Conservation (phyloP, 2,888 invertebrate species). For the Neoscelio sp. region DNA sequence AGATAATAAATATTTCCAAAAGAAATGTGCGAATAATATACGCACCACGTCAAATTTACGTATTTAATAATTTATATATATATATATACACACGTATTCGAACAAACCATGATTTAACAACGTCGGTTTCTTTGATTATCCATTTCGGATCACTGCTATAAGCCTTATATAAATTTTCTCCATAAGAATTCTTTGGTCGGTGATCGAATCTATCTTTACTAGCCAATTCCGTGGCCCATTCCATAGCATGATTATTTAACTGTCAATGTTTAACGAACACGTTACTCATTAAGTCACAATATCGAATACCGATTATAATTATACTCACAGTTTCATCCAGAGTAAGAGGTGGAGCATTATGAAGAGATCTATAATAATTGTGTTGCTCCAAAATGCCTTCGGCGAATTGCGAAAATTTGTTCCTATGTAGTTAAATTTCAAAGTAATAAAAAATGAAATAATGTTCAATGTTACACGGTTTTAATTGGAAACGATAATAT, state of each 20-base stretch:
- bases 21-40: no score
- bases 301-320: no score
- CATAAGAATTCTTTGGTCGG: constrained; percentile 71
- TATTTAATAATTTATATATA: not conserved
- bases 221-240: constrained; percentile 76
- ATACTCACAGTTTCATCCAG: constrained; percentile 74
- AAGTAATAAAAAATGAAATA: no score
- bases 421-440: constrained; percentile 15
- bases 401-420: constrained; percentile 67
- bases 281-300: no score
- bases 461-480: no score
- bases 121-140: constrained; percentile 64
- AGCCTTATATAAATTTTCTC: constrained; percentile 76
- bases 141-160: constrained; percentile 63
- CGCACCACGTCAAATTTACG: no score
- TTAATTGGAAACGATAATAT: no score
- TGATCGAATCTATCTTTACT: constrained; percentile 68
- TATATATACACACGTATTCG: not conserved
- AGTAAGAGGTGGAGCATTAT: constrained; percentile 72
- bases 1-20: no score
- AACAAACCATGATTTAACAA: constrained; percentile 71
- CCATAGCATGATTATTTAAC: constrained; percentile 76
- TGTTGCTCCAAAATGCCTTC: constrained; percentile 73
- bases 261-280: no score
- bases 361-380: constrained; percentile 75